Evolutionary conservation across 1,140 invertebrate genomes (phyloP).

Genomic region (Macrocentrus cingulum): DNA sequence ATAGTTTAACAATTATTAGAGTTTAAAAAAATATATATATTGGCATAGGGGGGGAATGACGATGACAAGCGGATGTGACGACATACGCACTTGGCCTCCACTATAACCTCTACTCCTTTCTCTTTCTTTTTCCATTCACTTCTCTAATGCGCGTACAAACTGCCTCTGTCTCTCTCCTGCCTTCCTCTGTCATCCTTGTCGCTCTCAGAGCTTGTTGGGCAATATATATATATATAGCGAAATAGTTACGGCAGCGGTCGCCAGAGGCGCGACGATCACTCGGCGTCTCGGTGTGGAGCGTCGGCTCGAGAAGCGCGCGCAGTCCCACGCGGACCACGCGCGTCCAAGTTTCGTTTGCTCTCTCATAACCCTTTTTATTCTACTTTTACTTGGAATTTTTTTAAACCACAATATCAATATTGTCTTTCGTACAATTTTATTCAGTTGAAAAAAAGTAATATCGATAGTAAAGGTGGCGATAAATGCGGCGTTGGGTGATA

Average conservation of each 20-base stretch:
- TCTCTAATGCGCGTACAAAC: constrained; percentile 3
- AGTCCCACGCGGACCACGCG: constrained; percentile 34
- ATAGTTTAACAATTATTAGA: not conserved
- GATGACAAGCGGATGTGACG: constrained; percentile 46
- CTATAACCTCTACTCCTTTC: constrained; percentile 16
- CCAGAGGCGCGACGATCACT: constrained; percentile 1
- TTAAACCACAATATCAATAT: no score
- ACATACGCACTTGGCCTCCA: constrained; percentile 45
- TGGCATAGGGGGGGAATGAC: constrained; percentile 7
- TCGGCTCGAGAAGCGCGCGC: constrained; percentile 31
- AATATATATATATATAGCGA: not conserved
- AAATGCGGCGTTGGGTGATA: not conserved
- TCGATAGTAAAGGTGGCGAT: no score
- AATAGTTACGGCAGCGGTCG: not conserved
- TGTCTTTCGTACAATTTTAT: no score
- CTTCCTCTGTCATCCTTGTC: constrained; percentile 15
- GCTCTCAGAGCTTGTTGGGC: constrained; percentile 8
- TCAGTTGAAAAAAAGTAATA: no score
- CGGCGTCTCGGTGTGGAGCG: constrained; percentile 25
- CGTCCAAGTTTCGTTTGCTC: constrained; percentile 21
- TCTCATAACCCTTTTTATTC: not conserved
- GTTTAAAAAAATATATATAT: not conserved
- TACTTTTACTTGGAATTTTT: not conserved
- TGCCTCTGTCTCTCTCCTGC: constrained; percentile 3
- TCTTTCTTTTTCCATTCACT: constrained; percentile 18